Evolutionary conservation across 2,888 invertebrate species (phyloP), one percentile per base, ranked within the genome.

Genomic region (Caenorhabditis zanzibari): DNA sequence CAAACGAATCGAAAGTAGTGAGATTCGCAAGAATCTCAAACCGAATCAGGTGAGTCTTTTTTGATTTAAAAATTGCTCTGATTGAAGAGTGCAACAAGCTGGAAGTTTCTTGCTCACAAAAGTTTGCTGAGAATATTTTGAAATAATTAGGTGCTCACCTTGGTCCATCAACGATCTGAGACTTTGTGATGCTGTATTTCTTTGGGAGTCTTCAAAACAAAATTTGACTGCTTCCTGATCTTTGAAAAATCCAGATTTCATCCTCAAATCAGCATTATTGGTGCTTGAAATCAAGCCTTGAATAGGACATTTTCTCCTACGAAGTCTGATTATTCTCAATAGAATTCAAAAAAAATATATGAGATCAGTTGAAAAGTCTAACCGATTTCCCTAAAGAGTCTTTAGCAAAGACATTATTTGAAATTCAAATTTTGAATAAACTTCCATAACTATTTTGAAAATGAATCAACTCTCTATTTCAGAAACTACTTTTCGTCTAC

Each of bases 401-500:
- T 6, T 6, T 6, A 32, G 5, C 32, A 32, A 32, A 4, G 5
- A 6, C 32, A 32, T 32, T 32, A 10, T 12, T 12, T 12, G 12
- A 12, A 6, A 10, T 38, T 12, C 6, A 38, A 38, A 6, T 10
- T 38, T 12, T 38, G 10, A 38, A 38, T 38, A 2, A 38, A 38
- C 5, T 38, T 38, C 12, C 38, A 38, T 38, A 5, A n/a, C 47
- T 47, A 44, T 44, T 47, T 47, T 38, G 12, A 38, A 38, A n/a
- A 38, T 38, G 9, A 59, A 44, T 28, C n/a, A 66, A 35, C 58
- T 66, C 32, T 32, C 49, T 38, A 19, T 85, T 83, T 7, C 74
- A 86, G 86, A 74, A 79, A 22, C 68, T 87, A 9, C 61, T 80
- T 12, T 66, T 85, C 56, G 49, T 71, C 52, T 73, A 80, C 44